Conservation (phyloP, 2,113 vertebrate genomes). For the Delphinapterus leucas region DNA sequence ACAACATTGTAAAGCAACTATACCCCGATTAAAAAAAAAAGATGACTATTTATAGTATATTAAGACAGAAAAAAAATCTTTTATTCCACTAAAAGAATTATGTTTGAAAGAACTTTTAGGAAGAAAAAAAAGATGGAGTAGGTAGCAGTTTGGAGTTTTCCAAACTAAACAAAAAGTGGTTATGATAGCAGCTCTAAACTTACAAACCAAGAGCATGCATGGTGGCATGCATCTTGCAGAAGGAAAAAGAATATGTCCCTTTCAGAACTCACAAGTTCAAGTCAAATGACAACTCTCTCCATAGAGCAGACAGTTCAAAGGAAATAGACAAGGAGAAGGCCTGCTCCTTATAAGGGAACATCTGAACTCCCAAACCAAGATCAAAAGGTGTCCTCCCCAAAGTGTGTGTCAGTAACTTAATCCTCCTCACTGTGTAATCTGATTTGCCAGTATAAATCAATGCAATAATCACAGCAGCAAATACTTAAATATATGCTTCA, state of each 20-base stretch:
- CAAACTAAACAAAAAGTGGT: slow-evolving; percentile 48
- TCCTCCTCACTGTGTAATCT: slow-evolving; percentile 46
- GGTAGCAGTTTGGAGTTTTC: slow-evolving; percentile 31
- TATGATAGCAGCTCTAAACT: neutral
- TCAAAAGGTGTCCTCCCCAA: slow-evolving; percentile 44
- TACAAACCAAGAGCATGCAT: neutral
- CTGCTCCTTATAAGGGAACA: neutral
- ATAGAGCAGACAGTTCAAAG: neutral
- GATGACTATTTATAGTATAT: neutral
- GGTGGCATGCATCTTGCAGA: neutral
- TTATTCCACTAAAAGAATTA: slow-evolving; percentile 16
- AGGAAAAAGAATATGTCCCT: neutral
- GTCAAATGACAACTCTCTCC: neutral
- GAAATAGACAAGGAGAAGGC: neutral
- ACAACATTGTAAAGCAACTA: no score
- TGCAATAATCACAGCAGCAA: slow-evolving; percentile 44
- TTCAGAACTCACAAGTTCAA: slow-evolving; percentile 1
- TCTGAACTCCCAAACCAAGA: slow-evolving; percentile 40
- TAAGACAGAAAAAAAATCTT: neutral
- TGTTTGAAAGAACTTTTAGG: neutral
- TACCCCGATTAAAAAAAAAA: neutral
- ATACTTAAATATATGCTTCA: slow-evolving; percentile 58
- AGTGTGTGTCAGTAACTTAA: slow-evolving; percentile 44
- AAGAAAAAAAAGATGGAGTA: neutral
- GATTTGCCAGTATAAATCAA: slow-evolving; percentile 54